These are phyloP conservation scores for Spongilla lacustris DNA, from an alignment of 37 sponge, comb jelly and placozoan species.

Conservation along the genomic window DNA sequence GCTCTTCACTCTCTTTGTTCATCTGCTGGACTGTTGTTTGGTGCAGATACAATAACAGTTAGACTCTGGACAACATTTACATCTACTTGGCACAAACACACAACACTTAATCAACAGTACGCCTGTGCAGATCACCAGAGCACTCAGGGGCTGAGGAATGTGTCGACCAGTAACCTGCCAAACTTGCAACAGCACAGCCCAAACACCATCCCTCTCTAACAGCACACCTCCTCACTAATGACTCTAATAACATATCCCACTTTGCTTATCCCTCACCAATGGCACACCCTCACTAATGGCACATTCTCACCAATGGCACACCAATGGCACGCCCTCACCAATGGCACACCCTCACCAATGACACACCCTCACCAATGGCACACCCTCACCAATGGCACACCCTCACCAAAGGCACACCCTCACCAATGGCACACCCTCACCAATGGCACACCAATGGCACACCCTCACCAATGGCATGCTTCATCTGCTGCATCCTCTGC, in stretches of 20 bases:
- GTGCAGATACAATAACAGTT: background rate
- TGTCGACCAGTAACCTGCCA: no score
- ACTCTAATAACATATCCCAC: no score
- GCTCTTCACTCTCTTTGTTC: slow-evolving; percentile 81
- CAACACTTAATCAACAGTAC: background rate
- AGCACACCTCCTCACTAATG: slow-evolving; percentile 61
- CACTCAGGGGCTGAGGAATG: background rate
- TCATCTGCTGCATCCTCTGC: slow-evolving; percentile 80
- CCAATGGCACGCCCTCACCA: no score
- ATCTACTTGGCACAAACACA: background rate
- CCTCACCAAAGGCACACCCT: background rate
- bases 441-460: background rate
- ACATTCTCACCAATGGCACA: slow-evolving; percentile 81
- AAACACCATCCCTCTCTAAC: no score
- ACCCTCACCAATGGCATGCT: slow-evolving; percentile 81
- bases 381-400: no score
- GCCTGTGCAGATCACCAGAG: background rate
- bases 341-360: no score
- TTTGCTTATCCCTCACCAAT: no score
- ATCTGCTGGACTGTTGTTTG: slow-evolving; percentile 77
- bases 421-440: slow-evolving; percentile 57
- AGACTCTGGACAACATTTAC: background rate
- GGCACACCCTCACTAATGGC: no score
- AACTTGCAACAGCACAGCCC: background rate
- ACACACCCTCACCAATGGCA: slow-evolving; percentile 69